A percentile compares a stretch with the other conserved stretches of the same genome.
Evolutionary conservation across 2,797 vertebrate species (phyloP).

Genomic region (Chaetophractus vellerosus): DNA sequence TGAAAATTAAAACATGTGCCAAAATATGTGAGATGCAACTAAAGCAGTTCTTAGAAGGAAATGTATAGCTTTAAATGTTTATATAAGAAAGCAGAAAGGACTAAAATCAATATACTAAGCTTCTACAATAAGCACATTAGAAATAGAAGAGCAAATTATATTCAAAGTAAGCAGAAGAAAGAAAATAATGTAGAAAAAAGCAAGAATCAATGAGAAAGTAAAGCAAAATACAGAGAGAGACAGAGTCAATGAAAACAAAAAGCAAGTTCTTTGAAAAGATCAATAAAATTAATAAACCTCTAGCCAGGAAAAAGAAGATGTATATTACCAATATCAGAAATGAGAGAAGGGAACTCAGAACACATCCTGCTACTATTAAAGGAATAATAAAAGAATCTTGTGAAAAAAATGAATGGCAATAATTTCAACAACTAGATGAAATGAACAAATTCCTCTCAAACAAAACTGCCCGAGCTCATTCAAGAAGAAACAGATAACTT

Average conservation of each 20-base stretch:
- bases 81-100: not conserved
- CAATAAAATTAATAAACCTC: too few relatives aligned
- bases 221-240: not conserved
- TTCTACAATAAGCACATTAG: not conserved
- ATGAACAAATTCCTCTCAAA: not conserved
- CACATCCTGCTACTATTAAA: not conserved
- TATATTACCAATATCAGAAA: not conserved
- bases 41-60: too few relatives aligned
- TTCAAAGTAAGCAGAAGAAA: constrained; percentile 22
- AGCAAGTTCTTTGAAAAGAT: not conserved
- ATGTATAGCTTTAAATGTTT: not conserved
- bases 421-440: not conserved
- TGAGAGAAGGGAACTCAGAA: not conserved
- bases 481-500: too few relatives aligned
- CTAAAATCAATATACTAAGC: not conserved
- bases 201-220: not conserved
- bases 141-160: not conserved
- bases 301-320: not conserved
- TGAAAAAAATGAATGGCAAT: not conserved
- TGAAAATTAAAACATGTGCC: not conserved
- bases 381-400: constrained; percentile 1
- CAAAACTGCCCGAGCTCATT: not conserved
- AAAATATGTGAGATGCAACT: not conserved
- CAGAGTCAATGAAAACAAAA: not conserved
- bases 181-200: not conserved